Percentiles rank a stretch among this genome's conserved stretches.
These are phyloP conservation scores for Eugnorisma glareosa DNA, from an alignment of 2,888 invertebrate genomes.

Conservation along the genomic window DNA sequence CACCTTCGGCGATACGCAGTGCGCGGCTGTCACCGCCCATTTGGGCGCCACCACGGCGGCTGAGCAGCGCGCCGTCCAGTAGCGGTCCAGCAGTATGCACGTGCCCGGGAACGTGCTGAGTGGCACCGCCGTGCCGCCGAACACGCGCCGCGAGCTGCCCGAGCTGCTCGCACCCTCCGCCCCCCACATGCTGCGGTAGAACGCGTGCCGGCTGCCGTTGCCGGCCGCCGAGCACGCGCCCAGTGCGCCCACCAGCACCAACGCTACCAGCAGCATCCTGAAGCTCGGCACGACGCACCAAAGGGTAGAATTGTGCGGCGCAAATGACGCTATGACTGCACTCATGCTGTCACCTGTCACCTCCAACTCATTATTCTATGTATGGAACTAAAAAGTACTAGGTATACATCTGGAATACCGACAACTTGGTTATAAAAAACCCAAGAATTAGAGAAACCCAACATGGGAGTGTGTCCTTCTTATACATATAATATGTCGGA, in stretches of 20 bases:
- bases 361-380: not conserved
- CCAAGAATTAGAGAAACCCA: not conserved
- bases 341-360: not conserved
- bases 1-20: conserved; percentile 79
- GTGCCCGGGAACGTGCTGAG: conserved; percentile 72
- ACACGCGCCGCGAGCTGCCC: conserved; percentile 76
- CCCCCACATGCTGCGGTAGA: conserved; percentile 43
- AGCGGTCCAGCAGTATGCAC: conserved; percentile 81
- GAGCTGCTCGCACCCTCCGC: conserved; percentile 41
- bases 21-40: conserved; percentile 86
- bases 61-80: conserved; percentile 80
- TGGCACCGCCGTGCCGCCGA: conserved; percentile 76
- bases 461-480: not conserved
- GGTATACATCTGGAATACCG: not conserved
- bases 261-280: not conserved
- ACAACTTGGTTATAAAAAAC: not conserved
- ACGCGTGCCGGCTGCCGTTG: conserved; percentile 29
- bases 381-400: not conserved
- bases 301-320: not conserved
- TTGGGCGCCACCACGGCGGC: conserved; percentile 76
- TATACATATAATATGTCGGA: too few relatives aligned
- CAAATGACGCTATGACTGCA: not conserved
- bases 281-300: not conserved
- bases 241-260: conserved; percentile 23
- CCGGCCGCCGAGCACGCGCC: conserved; percentile 32